Percentiles rank a stretch among this genome's conserved stretches.
Evolutionary conservation across 1,140 invertebrate genomes (phyloP).

Genomic region (Ips nitidus): DNA sequence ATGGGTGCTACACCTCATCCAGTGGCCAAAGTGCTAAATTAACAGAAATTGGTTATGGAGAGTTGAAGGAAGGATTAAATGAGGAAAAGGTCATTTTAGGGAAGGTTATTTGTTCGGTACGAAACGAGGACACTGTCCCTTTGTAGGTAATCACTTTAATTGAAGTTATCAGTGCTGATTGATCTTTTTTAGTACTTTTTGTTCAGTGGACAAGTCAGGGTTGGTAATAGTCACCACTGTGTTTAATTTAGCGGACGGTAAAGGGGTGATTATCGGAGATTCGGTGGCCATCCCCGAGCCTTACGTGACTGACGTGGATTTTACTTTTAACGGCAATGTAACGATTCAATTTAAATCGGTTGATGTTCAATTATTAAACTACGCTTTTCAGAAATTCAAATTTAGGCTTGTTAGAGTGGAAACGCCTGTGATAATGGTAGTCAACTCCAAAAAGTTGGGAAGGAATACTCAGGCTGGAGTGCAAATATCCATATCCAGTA

Average conservation of each 20-base stretch:
- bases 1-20: constrained; percentile 59
- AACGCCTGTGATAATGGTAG: constrained; percentile 71
- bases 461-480: constrained; percentile 68
- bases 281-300: constrained; percentile 81
- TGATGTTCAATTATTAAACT: constrained; percentile 1
- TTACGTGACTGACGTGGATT: constrained; percentile 62
- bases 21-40: constrained; percentile 59
- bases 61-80: constrained; percentile 63
- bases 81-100: constrained; percentile 71
- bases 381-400: constrained; percentile 64
- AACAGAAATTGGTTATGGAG: constrained; percentile 53
- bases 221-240: constrained; percentile 74
- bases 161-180: not conserved
- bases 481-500: constrained; percentile 50
- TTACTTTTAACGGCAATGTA: constrained; percentile 64
- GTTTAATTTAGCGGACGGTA: constrained; percentile 80
- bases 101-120: constrained; percentile 79
- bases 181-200: constrained; percentile 70
- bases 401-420: constrained; percentile 75
- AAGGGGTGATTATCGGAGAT: constrained; percentile 83
- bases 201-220: constrained; percentile 72
- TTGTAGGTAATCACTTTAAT: constrained; percentile 67
- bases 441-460: constrained; percentile 73
- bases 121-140: constrained; percentile 72
- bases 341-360: constrained; percentile 39